Base-by-base conservation (phyloP, 2,113 vertebrate species). In the Porphyrio hochstetteri region DNA sequence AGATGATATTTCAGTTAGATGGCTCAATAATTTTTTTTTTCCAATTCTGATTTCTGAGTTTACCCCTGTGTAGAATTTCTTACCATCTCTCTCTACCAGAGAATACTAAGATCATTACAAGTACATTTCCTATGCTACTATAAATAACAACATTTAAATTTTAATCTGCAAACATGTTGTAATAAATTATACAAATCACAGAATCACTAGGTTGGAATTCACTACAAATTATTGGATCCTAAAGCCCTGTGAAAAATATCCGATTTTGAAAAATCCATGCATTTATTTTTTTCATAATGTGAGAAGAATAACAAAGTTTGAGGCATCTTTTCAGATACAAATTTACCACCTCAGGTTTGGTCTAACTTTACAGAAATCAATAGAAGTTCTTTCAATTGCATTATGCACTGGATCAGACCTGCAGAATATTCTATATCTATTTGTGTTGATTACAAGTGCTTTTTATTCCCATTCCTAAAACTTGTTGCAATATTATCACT, bases 71-170 rank as follows among this genome's bases (percentile, higher is more conserved):
- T 52, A 88, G 76, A 42, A 35, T 94, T 96, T 90, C 60, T 94
- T 70, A 80, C 52, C 31, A 65, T 61, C 78, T 78, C 71, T 64
- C 16, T 77, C 67, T 90, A 52, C 42, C 0, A 0, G 52, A 82
- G 96, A 82, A 82, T 64, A 70, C 40, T 84, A 71, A 83, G 71
- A 94, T 81, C 42, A 79, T 63, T 67, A 33, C 57, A 60, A 67
- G 33, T 59, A 70, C 50, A 76, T 83, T 95, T 93, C 75, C 90
- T 79, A 36, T 77, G 46, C n/a, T 72, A 33, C 71, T 82, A 86
- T 77, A 93, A 96, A 93, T 84, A 95, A 68, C 18, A 25, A 5
- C 7, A 68, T 84, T 92, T 80, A 92, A 92, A 91, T 85, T 93
- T 83, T 90, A 44, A 90, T 79, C 82, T 90, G 68, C 53, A 94